These are phyloP conservation scores for Salvator merianae DNA, from an alignment of 2,113 vertebrate species.

Conservation along the genomic window DNA sequence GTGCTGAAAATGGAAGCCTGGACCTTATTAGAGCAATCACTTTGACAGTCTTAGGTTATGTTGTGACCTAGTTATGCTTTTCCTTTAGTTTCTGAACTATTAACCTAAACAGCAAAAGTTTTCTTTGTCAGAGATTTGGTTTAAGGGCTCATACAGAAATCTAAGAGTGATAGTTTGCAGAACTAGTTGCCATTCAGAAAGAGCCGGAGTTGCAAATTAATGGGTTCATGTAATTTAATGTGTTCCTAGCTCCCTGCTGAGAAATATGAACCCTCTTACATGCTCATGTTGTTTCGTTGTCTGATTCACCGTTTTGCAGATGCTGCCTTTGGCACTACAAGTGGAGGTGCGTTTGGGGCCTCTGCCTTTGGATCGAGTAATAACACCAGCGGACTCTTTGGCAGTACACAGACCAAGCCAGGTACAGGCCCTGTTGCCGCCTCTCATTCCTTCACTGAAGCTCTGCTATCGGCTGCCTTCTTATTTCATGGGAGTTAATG, in stretches of 20 bases:
- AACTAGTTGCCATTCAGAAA: background rate
- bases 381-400: constrained; percentile 89
- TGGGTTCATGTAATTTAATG: background rate
- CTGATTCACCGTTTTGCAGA: constrained; percentile 68
- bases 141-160: background rate
- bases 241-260: too few species aligned
- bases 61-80: too few species aligned
- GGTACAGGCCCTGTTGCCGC: constrained; percentile 59
- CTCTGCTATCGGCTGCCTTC: background rate
- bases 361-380: constrained; percentile 89
- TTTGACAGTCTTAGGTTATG: too few species aligned
- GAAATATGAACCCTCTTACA: background rate
- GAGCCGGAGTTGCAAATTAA: background rate
- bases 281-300: accelerated
- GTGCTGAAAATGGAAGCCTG: too few species aligned
- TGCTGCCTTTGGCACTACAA: constrained; percentile 84
- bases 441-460: too few species aligned
- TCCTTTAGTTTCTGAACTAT: too few species aligned
- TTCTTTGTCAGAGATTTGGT: background rate
- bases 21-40: too few species aligned
- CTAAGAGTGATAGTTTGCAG: background rate
- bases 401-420: constrained; percentile 88
- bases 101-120: too few species aligned
- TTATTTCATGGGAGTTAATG: background rate
- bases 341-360: constrained; percentile 86